These are phyloP conservation scores for Eudemis profundana DNA, from an alignment of 2,888 invertebrate genomes.

Conservation along the genomic window DNA sequence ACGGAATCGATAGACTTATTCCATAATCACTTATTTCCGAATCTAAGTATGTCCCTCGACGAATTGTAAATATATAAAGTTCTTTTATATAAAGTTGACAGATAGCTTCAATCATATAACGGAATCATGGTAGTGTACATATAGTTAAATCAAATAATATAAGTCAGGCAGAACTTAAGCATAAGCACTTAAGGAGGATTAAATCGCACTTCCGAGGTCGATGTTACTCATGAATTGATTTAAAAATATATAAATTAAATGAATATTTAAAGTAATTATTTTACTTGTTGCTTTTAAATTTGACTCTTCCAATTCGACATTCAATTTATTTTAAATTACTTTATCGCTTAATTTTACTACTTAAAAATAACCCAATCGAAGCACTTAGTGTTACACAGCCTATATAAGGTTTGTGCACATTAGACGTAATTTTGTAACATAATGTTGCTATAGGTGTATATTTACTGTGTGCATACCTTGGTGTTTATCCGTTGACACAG, in stretches of 20 bases:
- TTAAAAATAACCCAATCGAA: slow-evolving; percentile 18
- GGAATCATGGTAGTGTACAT: slow-evolving; percentile 52
- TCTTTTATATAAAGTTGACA: slow-evolving; percentile 55
- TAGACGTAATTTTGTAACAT: slow-evolving; percentile 47
- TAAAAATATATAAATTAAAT: slow-evolving; percentile 38
- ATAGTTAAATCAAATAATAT: slow-evolving; percentile 49
- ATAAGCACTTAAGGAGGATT: slow-evolving; percentile 59
- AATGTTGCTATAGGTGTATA: slow-evolving; percentile 34
- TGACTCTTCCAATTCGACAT: slow-evolving; percentile 47
- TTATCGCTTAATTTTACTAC: slow-evolving; percentile 32
- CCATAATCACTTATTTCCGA: slow-evolving; percentile 69
- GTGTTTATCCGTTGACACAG: slow-evolving; percentile 17
- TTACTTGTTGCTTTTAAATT: slow-evolving; percentile 47
- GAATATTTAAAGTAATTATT: slow-evolving; percentile 20
- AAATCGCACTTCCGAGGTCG: slow-evolving; percentile 56
- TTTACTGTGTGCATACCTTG: slow-evolving; percentile 62
- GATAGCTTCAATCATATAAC: slow-evolving; percentile 62
- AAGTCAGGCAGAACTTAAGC: slow-evolving; percentile 55
- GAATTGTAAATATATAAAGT: slow-evolving; percentile 67
- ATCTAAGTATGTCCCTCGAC: slow-evolving; percentile 63
- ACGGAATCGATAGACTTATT: slow-evolving; percentile 62
- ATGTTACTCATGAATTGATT: slow-evolving; percentile 52
- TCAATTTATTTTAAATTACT: slow-evolving; percentile 13
- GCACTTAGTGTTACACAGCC: slow-evolving; percentile 52
- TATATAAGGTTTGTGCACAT: slow-evolving; percentile 63